Percentiles rank a stretch among this genome's conserved stretches.
phyloP scores from a whole-genome alignment of 2,888 invertebrate genomes.

The Diaperis boleti region DNA sequence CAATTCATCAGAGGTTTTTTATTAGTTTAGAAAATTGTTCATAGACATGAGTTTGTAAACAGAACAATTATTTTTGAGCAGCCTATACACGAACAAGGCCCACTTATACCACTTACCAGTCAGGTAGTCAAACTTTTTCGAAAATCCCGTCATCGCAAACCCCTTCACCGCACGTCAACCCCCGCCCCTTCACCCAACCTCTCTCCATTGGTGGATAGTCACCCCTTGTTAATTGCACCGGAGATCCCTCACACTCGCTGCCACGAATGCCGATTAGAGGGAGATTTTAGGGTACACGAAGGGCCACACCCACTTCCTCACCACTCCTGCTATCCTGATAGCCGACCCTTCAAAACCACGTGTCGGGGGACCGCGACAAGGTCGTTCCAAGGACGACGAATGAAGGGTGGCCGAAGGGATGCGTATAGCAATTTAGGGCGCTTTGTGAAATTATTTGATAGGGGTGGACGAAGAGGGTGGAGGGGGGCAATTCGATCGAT shows the following conservation, averaged over 20 bases:
- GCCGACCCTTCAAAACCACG: slow-evolving; percentile 59
- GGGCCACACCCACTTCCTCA: slow-evolving; percentile 53
- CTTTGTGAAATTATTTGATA: slow-evolving; percentile 4
- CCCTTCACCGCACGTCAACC: not conserved
- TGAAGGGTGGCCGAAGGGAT: too few relatives aligned
- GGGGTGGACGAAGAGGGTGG: not conserved
- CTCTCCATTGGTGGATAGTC: slow-evolving; percentile 40
- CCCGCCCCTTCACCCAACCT: slow-evolving; percentile 16
- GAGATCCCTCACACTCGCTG: slow-evolving; percentile 44
- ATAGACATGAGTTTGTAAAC: too few relatives aligned
- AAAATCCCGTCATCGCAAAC: too few relatives aligned
- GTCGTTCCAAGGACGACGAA: slow-evolving; percentile 26
- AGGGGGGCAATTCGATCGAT: slow-evolving; percentile 22
- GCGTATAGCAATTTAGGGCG: too few relatives aligned
- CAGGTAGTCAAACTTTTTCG: not conserved
- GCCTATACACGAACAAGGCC: too few relatives aligned
- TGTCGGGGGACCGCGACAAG: slow-evolving; percentile 30
- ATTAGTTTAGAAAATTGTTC: too few relatives aligned
- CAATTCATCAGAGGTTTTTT: too few relatives aligned
- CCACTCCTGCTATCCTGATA: slow-evolving; percentile 56
- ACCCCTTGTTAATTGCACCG: slow-evolving; percentile 47
- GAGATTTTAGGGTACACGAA: slow-evolving; percentile 46
- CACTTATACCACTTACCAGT: too few relatives aligned
- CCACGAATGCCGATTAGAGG: slow-evolving; percentile 37
- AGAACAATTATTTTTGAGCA: too few relatives aligned